Evolutionary conservation across 2,113 vertebrate species (phyloP), one percentile per base, ranked within the genome.

Genomic region (Myotis brandtii): DNA sequence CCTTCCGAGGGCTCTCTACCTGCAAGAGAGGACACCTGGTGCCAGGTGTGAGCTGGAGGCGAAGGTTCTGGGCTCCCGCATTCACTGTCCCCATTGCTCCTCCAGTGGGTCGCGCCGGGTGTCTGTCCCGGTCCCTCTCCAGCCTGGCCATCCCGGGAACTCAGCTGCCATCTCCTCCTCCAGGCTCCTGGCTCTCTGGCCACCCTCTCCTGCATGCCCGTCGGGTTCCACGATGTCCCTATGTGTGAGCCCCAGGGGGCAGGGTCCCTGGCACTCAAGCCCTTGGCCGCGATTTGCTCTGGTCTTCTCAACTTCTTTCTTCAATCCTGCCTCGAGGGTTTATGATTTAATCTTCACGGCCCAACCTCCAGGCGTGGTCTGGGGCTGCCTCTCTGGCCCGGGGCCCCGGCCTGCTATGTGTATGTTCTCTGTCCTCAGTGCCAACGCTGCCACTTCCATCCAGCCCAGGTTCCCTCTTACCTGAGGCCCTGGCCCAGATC

Each of bases 111-210:
- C 52, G 4, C 17, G 9, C 72, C 46, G 5, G 21, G 7, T 9
- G 37, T 30, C 73, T 16, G 32, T 27, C 46, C 21, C 54, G 48
- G 25, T 27, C 59, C 50, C n/a, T 37, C n/a, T n/a, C 32, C 2
- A 3, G 30, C 40, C 59, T n/a, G 4, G n/a, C 43, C 6, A 0
- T 9, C 21, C 27, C 0, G 6, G 40, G 52, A 32, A 30, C 27
- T 62, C 64, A n/a, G 62, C 11, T 2, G 2, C 1, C 18, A 16
- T 6, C 54, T 48, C 12, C 3, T 67, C 30, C 79, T 32, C 9
- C 2, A 3, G 75, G 67, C 8, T 32, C 34, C 2, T 4, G 3
- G 32, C 50, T 81, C 64, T 54, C 12, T 11, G n/a, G 11, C 10
- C 0, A 4, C 5, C 30, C 17, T 21, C 34, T 37, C 14, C 16